A percentile compares a stretch with the other conserved stretches of the same genome.
Conservation (phyloP, 2,113 vertebrate species). For the Acrocephalus kingi region DNA sequence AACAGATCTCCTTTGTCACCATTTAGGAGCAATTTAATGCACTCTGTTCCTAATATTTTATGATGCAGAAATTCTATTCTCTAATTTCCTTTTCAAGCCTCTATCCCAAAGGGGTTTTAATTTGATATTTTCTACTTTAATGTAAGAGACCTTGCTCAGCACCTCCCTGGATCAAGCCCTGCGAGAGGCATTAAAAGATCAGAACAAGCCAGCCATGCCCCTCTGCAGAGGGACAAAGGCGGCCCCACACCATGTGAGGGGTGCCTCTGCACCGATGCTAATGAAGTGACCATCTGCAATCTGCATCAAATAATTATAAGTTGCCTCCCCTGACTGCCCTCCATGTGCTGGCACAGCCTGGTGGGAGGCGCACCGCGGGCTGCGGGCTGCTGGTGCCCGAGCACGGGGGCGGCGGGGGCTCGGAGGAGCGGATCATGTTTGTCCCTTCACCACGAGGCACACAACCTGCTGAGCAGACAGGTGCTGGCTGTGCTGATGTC, state of each 20-base stretch:
- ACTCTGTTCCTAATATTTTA: conserved; percentile 33
- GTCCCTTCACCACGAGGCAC: conserved; percentile 71
- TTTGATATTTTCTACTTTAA: not conserved
- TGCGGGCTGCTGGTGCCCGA: conserved; percentile 18
- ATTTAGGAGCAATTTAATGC: conserved; percentile 59
- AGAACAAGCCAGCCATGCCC: not conserved
- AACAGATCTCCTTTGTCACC: conserved; percentile 66
- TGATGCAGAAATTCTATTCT: conserved; percentile 12
- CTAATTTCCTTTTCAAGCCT: conserved; percentile 23
- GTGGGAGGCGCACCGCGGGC: conserved; percentile 47
- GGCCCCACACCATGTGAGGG: not conserved
- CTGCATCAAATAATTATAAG: conserved; percentile 66
- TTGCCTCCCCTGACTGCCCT: conserved; percentile 71
- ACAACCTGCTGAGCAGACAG: conserved; percentile 82
- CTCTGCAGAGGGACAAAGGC: not conserved
- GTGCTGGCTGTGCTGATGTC: conserved; percentile 77
- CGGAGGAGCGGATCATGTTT: conserved; percentile 23
- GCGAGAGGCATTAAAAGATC: not conserved
- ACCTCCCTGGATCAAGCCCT: not conserved
- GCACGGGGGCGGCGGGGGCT: not conserved
- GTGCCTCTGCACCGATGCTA: not conserved
- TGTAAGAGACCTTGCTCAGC: not conserved
- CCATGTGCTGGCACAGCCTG: conserved; percentile 74
- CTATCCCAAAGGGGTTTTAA: not conserved
- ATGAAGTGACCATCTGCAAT: conserved; percentile 76